These are phyloP conservation scores for Chrysolina haemoptera DNA, from an alignment of 2,888 invertebrate genomes.

Conservation along the genomic window DNA sequence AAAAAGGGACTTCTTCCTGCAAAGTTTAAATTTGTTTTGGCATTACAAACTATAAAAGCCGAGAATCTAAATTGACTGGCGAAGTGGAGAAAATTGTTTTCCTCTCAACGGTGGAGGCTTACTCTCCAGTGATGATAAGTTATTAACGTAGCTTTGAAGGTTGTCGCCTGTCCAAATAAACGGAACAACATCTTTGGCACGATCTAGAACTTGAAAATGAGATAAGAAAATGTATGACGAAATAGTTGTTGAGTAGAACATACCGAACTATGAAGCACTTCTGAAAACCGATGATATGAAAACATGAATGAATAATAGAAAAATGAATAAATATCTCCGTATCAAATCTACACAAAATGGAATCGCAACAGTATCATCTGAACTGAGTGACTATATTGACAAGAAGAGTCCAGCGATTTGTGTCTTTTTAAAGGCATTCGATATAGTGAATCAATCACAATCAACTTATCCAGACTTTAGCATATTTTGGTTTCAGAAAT, in stretches of 20 bases:
- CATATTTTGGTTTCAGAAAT: no score
- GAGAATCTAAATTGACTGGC: constrained; percentile 37
- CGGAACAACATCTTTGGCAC: neutral
- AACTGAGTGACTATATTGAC: no score
- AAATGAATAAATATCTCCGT: no score
- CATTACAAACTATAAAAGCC: constrained; percentile 37
- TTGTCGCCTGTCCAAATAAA: neutral
- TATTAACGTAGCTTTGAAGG: constrained; percentile 1
- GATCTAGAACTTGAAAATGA: neutral
- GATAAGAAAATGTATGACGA: neutral
- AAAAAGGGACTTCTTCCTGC: constrained; percentile 40
- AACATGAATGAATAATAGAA: no score
- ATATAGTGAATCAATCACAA: no score
- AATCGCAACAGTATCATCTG: no score
- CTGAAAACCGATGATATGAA: no score
- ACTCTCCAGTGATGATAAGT: constrained; percentile 8
- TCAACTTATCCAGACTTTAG: no score
- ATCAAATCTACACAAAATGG: no score
- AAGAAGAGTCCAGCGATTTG: no score
- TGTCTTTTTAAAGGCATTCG: no score
- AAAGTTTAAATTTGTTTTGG: constrained; percentile 43
- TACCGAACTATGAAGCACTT: no score
- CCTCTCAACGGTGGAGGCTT: neutral
- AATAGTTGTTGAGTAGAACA: neutral
- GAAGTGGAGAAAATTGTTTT: constrained; percentile 35